phyloP scores from a whole-genome alignment of 1,140 invertebrate species.

The Oedothorax gibbosus region DNA sequence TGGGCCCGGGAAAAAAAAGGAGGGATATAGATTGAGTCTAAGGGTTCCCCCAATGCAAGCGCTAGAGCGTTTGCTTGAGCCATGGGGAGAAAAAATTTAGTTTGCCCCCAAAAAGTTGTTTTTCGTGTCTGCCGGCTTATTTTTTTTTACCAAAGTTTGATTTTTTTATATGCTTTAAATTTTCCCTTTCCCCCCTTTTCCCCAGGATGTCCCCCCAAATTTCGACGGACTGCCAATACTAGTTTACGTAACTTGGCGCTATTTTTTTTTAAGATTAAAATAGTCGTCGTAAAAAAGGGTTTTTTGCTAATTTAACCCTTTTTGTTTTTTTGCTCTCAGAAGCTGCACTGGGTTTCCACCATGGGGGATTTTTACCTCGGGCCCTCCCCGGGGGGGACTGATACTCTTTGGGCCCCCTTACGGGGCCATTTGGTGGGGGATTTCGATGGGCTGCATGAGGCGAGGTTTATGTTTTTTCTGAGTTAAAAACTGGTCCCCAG shows the following conservation, averaged over 20 bases:
- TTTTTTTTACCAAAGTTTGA: not conserved
- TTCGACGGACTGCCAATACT: too few species aligned
- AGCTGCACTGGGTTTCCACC: not conserved
- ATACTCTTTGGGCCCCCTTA: not conserved
- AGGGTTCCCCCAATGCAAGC: not conserved
- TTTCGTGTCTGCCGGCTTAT: too few species aligned
- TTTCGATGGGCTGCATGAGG: not conserved
- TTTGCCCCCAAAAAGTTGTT: too few species aligned
- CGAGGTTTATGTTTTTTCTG: not conserved
- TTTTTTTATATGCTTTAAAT: not conserved
- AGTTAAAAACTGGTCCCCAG: not conserved
- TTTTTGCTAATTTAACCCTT: not conserved
- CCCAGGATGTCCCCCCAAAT: too few species aligned
- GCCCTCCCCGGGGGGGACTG: not conserved
- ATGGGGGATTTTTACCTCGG: not conserved
- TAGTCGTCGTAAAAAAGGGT: not conserved
- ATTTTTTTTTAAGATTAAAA: not conserved
- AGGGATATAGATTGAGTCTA: not conserved
- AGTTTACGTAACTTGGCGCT: not conserved
- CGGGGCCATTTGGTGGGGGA: not conserved
- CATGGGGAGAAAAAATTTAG: too few species aligned
- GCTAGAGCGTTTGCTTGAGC: not conserved
- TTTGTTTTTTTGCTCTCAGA: not conserved
- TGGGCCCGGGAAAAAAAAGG: not conserved
- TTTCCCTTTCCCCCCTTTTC: too few species aligned